Evolutionary conservation across 2,113 vertebrate species (phyloP).

Genomic region (Poicephalus gulielmi): DNA sequence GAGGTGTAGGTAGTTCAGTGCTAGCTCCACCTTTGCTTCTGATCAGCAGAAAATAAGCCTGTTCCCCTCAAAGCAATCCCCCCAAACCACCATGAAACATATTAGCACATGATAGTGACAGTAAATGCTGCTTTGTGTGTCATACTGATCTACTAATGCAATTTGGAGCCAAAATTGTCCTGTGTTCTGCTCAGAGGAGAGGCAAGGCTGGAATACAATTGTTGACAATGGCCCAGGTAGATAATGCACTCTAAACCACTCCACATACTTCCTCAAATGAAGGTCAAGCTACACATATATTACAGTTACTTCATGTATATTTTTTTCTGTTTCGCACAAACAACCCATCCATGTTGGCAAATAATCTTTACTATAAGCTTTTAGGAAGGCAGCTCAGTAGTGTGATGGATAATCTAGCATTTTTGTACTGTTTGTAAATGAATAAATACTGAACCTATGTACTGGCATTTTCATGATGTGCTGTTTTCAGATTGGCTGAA

Average conservation of each 20-base stretch:
- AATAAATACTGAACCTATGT: neutral
- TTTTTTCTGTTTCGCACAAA: neutral
- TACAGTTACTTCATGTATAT: rapidly evolving
- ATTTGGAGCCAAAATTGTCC: neutral
- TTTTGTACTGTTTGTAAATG: neutral
- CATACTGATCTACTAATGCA: neutral
- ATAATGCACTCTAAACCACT: neutral
- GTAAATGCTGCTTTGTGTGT: neutral
- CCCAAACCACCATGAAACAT: neutral
- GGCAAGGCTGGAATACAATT: neutral
- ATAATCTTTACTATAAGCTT: neutral
- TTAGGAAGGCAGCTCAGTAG: neutral
- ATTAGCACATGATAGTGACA: neutral
- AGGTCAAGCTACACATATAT: rapidly evolving
- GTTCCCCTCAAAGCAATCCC: neutral
- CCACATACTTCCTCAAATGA: rapidly evolving
- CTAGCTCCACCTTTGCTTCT: neutral
- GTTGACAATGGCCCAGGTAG: neutral
- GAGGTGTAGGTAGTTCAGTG: neutral
- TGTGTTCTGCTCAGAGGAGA: neutral
- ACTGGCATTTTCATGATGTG: neutral
- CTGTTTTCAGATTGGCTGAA: neutral
- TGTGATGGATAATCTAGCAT: neutral
- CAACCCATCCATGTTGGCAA: neutral
- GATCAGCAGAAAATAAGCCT: neutral